Evolutionary conservation across 2,797 vertebrate genomes (phyloP).

Genomic region (Malacoctenus gilli): DNA sequence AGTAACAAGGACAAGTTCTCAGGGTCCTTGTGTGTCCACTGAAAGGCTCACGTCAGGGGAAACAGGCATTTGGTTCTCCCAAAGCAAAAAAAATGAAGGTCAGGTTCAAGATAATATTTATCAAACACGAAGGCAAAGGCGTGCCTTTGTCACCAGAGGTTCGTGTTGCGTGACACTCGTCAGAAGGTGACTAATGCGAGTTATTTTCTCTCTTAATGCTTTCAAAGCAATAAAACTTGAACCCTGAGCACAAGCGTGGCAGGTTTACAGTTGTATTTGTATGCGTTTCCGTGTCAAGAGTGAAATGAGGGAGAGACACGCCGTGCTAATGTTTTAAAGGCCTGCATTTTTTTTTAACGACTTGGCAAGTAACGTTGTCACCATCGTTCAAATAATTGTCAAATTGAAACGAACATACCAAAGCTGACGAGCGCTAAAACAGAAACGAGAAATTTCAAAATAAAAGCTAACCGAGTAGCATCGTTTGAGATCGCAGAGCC

Average conservation of each 20-base stretch:
- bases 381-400: constrained; percentile 34
- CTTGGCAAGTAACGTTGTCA: too few species aligned
- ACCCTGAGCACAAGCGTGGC: too few species aligned
- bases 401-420: constrained; percentile 3
- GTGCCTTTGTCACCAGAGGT: constrained; percentile 17
- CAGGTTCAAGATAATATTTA: too few species aligned
- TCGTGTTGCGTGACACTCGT: constrained; percentile 22
- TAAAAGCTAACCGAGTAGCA: constrained; percentile 17
- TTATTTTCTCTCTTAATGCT: constrained; percentile 61
- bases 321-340: constrained; percentile 65
- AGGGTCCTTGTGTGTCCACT: constrained; percentile 56
- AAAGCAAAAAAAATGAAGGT: neutral
- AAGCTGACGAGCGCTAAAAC: neutral
- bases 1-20: constrained; percentile 75
- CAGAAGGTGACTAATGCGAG: too few species aligned
- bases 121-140: too few species aligned
- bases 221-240: constrained; percentile 63
- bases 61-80: constrained; percentile 29
- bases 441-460: constrained; percentile 10
- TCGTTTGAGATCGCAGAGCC: constrained; percentile 8
- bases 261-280: constrained; percentile 42
- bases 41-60: constrained; percentile 54
- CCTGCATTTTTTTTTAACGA: constrained; percentile 43
- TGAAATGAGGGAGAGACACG: constrained; percentile 52
- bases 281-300: constrained; percentile 65